Evolutionary conservation across 2,113 vertebrate genomes (phyloP), one percentile per base, ranked within the genome.

Genomic region (Nothocercus julius): DNA sequence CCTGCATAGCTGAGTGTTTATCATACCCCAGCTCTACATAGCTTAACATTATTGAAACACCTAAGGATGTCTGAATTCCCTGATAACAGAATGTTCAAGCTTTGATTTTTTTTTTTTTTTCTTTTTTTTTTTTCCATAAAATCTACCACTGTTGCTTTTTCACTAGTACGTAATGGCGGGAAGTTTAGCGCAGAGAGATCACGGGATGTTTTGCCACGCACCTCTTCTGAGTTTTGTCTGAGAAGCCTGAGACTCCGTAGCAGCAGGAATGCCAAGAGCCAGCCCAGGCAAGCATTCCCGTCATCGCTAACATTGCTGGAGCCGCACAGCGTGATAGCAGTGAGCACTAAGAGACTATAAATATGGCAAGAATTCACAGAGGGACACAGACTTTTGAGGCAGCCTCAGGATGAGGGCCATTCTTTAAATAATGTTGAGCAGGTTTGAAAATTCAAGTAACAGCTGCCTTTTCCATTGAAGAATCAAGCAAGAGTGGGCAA

Each of bases 361-460:
- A 88, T 76, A 94, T 88, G 92, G 74, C 53, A 95, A 89, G 81
- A 92, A 96, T 96, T 96, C 58, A 75, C 73, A 68, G 28, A 82
- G 62, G 51, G 83, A 58, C n/a, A 28, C 27, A 62, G 90, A 54
- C 49, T 86, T 95, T 61, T 53, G 83, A 95, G 66, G 53, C 69
- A 82, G 80, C 27, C 85, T 84, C 40, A 79, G 42, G 73, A 85
- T 69, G 56, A 18, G 5, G 51, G n/a, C 64, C 78, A 59, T 47
- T 27, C 86, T 59, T 82, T 82, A 86, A 72, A 64, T 72, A 47
- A 42, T 90, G 81, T 9, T 44, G n/a, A 22, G n/a, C 78, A 89
- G 63, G 38, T n/a, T 49, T 79, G 24, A 38, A 88, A 89, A 66
- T 66, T 75, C 79, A 88, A 92, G 70, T 49, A 85, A 87, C 14